These are phyloP conservation scores for Oreortyx pictus DNA, from an alignment of 2,797 vertebrate species.

Conservation along the genomic window DNA sequence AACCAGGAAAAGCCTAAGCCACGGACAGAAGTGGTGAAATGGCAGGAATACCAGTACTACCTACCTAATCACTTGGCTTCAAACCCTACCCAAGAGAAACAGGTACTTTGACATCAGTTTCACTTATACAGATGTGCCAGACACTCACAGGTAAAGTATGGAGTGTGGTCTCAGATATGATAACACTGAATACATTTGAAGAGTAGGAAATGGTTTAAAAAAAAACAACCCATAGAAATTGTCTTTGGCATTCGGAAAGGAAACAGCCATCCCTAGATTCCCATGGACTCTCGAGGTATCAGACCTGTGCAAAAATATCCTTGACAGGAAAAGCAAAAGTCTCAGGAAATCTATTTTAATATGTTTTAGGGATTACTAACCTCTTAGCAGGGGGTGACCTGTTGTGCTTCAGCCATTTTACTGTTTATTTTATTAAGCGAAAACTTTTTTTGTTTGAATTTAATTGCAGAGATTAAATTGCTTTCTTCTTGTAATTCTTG, in stretches of 20 bases:
- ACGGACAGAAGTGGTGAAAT: not conserved
- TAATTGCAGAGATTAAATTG: not conserved
- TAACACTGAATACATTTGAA: not conserved
- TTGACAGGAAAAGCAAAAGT: not conserved
- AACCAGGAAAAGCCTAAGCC: not conserved
- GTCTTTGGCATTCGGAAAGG: not conserved
- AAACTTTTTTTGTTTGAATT: not conserved
- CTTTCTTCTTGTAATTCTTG: not conserved
- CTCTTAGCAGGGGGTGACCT: not conserved
- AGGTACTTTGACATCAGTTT: not conserved
- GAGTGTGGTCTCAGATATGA: not conserved
- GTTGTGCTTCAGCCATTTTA: not conserved
- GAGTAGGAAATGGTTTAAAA: not conserved
- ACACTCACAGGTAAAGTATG: not conserved
- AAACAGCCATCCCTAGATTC: not conserved
- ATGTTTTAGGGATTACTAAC: not conserved
- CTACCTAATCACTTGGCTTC: not conserved
- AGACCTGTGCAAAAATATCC: not conserved
- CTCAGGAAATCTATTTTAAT: not conserved
- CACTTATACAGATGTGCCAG: not conserved
- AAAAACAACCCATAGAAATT: not conserved
- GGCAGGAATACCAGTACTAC: not conserved
- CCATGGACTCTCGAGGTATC: not conserved
- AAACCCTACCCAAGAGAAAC: not conserved
- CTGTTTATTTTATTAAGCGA: not conserved